phyloP scores from a whole-genome alignment of 2,888 invertebrate species.

The Acronicta psi region DNA sequence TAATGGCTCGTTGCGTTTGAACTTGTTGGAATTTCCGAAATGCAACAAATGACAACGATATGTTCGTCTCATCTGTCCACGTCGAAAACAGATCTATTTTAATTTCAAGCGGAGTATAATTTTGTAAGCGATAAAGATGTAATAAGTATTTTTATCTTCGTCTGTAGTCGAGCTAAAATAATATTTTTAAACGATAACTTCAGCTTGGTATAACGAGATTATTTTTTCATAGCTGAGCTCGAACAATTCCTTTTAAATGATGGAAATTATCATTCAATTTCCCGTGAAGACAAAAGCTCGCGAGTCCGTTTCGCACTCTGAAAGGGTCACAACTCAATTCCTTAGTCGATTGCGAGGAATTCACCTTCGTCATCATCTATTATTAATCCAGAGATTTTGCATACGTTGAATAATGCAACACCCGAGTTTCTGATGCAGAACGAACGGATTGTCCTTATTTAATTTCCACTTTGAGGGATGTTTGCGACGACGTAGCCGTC shows the following conservation, averaged over 20 bases:
- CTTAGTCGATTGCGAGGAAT: slow-evolving; percentile 72
- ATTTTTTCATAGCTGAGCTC: slow-evolving; percentile 31
- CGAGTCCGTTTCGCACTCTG: slow-evolving; percentile 68
- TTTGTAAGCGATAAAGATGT: slow-evolving; percentile 25
- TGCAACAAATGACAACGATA: slow-evolving; percentile 65
- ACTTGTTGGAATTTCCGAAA: slow-evolving; percentile 57
- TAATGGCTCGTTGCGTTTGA: slow-evolving; percentile 46
- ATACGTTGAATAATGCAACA: slow-evolving; percentile 83
- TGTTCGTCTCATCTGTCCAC: slow-evolving; percentile 49
- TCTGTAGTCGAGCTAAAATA: slow-evolving; percentile 12
- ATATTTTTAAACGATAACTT: slow-evolving; percentile 14
- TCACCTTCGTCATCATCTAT: slow-evolving; percentile 80
- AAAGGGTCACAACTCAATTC: slow-evolving; percentile 76
- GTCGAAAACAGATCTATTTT: slow-evolving; percentile 54
- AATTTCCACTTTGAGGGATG: slow-evolving; percentile 72
- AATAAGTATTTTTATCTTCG: slow-evolving; percentile 44
- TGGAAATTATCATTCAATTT: slow-evolving; percentile 68
- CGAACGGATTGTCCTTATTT: slow-evolving; percentile 80
- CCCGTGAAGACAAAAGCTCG: slow-evolving; percentile 67
- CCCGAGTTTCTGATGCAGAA: slow-evolving; percentile 73
- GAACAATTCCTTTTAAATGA: slow-evolving; percentile 49
- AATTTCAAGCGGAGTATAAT: slow-evolving; percentile 49
- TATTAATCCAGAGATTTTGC: slow-evolving; percentile 81
- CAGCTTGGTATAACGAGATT: slow-evolving; percentile 13
- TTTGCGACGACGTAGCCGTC: slow-evolving; percentile 59